Base-by-base conservation (phyloP, 2,797 vertebrate genomes). In the Nothura maculosa region DNA sequence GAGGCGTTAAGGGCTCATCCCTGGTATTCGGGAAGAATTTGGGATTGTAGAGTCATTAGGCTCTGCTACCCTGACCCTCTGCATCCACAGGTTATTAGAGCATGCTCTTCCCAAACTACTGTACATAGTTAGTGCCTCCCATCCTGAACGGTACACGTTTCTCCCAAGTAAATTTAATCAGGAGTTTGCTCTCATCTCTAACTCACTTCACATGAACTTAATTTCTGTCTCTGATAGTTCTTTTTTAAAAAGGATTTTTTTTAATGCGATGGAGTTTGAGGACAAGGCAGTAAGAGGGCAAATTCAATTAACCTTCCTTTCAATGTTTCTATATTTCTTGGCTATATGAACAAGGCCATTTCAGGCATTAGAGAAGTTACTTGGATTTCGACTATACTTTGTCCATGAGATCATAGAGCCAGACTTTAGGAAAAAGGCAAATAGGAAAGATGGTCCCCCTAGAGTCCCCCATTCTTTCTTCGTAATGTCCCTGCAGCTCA, bases 151-250 rank as follows among this genome's bases (percentile, higher is more conserved):
- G 27, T 36, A 78, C 57, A 45, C 88, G 22, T 76, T 81, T 32
- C 86, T 92, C 80, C 96, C 90, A 60, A 94, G 94, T 97, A 98
- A 99, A 99, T 99, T 98, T 97, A 98, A 99, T 99, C 98, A 99
- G 97, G 97, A 97, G 97, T 98, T 98, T 98, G 97, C 97, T 97
- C 96, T 97, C 97, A 97, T 94, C 93, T 97, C 95, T 98, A 97
- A 92, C 92, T 96, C 60, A 20, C 55, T 98, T 98, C 98, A 99
- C 98, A 98, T 99, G 98, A 99, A 98, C 98, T 96, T 97, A 98
- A 99, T 99, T 99, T 99, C 93, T 94, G 97, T 94, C 97, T 97
- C 96, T 19, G 7, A 92, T 81, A 82, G 78, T 90, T 95, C 87
- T 95, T 93, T 93, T 95, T 67, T 34, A 94, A 94, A 86, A 72